Base-by-base conservation (phyloP, 2,113 vertebrate genomes). In the Synchiropus splendidus region DNA sequence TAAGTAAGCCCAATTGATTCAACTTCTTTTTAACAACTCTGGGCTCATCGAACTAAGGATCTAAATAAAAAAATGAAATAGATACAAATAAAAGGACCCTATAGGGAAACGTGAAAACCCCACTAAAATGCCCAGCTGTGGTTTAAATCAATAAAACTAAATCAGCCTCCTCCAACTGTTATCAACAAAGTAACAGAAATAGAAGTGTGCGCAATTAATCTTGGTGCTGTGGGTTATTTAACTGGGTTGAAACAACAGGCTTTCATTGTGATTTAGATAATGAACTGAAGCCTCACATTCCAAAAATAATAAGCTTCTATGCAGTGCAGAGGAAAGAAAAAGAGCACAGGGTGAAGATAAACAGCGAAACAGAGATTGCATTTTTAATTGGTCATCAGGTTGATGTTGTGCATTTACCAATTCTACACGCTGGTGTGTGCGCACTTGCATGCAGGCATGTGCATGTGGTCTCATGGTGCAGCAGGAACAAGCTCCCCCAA, bases 341-440 rank as follows among this genome's bases (percentile, higher is more conserved):
- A 49, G 34, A 46, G 45, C 18, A 31, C 31, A 45, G 51, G 62
- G 49, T 36, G 78, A 66, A 54, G 54, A 68, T 46, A 59, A 64
- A 48, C 45, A 21, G 61, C 58, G 76, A 33, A 53, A n/a, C 44
- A 36, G 56, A 54, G 54, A 61, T 44, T 45, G 42, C 51, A 16
- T 35, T 66, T 74, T 68, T 80, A 85, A 81, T 74, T 74, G 80
- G 77, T 80, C 72, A 79, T 80, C 72, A 61, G 63, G 45, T 55
- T 68, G 47, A 30, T 55, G 12, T 34, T 44, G 21, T 27, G 21
- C 8, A 27, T 27, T 27, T 27, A 27, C n/a, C n/a, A n/a, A n/a
- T n/a, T n/a, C n/a, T n/a, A n/a, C n/a, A n/a, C n/a, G n/a, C n/a
- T n/a, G n/a, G n/a, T 27, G 8, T 27, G 21, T 27, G 21, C 8